phyloP scores from a whole-genome alignment of 1,140 invertebrate genomes.

The Hyles vespertilio region DNA sequence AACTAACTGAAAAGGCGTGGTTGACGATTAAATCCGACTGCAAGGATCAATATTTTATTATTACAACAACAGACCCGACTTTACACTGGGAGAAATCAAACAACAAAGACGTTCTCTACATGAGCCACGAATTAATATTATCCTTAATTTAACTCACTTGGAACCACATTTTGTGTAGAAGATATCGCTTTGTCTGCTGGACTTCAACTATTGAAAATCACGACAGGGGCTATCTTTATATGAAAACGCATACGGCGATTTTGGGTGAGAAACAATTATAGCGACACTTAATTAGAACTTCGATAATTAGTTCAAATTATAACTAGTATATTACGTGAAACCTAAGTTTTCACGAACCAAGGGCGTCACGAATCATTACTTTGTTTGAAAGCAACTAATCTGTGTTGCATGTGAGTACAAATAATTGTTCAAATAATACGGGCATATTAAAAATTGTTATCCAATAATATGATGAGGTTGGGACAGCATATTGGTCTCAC shows the following conservation, averaged over 20 bases:
- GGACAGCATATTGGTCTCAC: too few species aligned
- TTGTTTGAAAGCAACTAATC: constrained; percentile 10
- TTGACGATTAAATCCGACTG: too few species aligned
- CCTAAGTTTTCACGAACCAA: constrained; percentile 26
- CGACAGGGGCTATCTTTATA: constrained; percentile 16
- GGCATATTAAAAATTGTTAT: too few species aligned
- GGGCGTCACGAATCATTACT: constrained; percentile 28
- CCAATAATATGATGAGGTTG: too few species aligned
- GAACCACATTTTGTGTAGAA: constrained; percentile 32
- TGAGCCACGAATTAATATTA: too few species aligned
- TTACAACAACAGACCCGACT: too few species aligned
- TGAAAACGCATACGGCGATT: constrained; percentile 11
- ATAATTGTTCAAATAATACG: too few species aligned
- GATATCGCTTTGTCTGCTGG: constrained; percentile 23
- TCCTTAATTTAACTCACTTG: constrained; percentile 28
- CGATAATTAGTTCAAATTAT: constrained; percentile 16
- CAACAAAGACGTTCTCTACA: too few species aligned
- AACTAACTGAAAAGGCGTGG: too few species aligned
- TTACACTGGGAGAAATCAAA: too few species aligned
- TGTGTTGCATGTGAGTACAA: too few species aligned
- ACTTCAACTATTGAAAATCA: constrained; percentile 24
- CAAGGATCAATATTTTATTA: too few species aligned
- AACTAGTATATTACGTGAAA: constrained; percentile 21
- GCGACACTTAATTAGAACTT: constrained; percentile 20
- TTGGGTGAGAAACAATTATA: constrained; percentile 22